Evolutionary conservation across 1,140 invertebrate genomes (phyloP), one percentile per base, ranked within the genome.

Genomic region (Tetramorium parvispinum): DNA sequence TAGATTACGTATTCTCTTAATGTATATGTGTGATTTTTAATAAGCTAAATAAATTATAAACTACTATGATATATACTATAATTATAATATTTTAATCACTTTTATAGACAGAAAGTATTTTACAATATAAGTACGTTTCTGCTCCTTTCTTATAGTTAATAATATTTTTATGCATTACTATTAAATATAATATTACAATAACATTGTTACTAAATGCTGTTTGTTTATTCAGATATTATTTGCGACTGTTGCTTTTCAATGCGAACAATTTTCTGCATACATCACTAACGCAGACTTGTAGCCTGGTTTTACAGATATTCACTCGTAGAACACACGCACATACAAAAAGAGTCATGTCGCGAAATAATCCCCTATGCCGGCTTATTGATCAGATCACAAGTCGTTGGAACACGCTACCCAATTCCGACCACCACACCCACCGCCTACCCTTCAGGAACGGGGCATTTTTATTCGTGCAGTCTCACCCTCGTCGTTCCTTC

Each of bases 361-460:
- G 93, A 93, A 94, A 93, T 92, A 93, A 93, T 91, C 93, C 91
- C 91, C 91, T 92, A 94, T 94, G 93, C 92, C 92, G 91, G 93
- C 93, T 95, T 95, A 94, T 94, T 93, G 93, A 94, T 95, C 93
- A 94, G 93, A 95, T 94, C 92, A 93, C 91, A 93, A 94, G 91
- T 94, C 93, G 93, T 92, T 92, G 91, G 92, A 92, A 93, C 90
- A 93, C 89, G 91, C 91, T 93, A 92, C 92, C 93, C 93, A 92
- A 92, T 91, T 91, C 91, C 81, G 85, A 89, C 90, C 77, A 85
- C 79, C 89, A 83, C 83, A 85, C 90, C 73, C 73, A 83, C 79
- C 57, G 51, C 53, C 63, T 66, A 79, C 90, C 90, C 89, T 86
- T 90, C 89, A 92, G 93, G 88, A 94, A 93, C 92, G 92, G 89